Base-by-base conservation (phyloP, 2,797 vertebrate species). In the Melanotaenia maccullochi region DNA sequence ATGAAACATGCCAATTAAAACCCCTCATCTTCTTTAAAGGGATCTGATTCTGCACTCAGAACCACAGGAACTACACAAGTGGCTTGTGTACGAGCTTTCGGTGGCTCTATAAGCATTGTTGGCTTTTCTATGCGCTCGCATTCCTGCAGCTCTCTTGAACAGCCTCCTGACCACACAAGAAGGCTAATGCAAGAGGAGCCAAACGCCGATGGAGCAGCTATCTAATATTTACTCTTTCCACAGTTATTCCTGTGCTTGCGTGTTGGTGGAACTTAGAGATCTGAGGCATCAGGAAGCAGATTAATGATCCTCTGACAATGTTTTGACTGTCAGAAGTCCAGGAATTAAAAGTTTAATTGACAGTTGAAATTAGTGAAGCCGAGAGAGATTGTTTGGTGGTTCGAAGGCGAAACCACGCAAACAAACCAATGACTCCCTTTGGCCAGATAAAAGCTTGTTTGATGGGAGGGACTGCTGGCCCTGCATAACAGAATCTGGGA, bases 41-140 rank as follows among this genome's bases (percentile, higher is more conserved):
- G 68, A 74, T 68, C 67, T 78, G 63, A 57, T 60, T 82, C 36
- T 67, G 75, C 65, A 25, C 61, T 58, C 76, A 59, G 32, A 76
- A 57, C 83, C 77, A 35, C 83, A 87, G 81, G 70, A 84, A 74
- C 79, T 63, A 59, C 42, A 79, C 74, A 16, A 80, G 76, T 78
- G 83, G 74, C 78, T 80, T 75, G 78, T 81, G 78, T 80, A 69
- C 62, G 57, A 73, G 80, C 73, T 77, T 83, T 72, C 42, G 40
- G 60, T 78, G 79, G 55, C 84, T 90, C 78, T 91, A 83, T 92
- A 89, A 92, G 90, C 90, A 90, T 90, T 89, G 89, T 92, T 93
- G 92, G 91, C 90, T 84, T 82, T 83, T 67, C 76, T 65, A 55
- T 71, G 55, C 3, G 0, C 76, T 81, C 22, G 32, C 87, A 90